Percentiles rank a stretch among this genome's conserved stretches.
Evolutionary conservation across 2,113 vertebrate genomes (phyloP).

Genomic region (Ceyx margarethae): DNA sequence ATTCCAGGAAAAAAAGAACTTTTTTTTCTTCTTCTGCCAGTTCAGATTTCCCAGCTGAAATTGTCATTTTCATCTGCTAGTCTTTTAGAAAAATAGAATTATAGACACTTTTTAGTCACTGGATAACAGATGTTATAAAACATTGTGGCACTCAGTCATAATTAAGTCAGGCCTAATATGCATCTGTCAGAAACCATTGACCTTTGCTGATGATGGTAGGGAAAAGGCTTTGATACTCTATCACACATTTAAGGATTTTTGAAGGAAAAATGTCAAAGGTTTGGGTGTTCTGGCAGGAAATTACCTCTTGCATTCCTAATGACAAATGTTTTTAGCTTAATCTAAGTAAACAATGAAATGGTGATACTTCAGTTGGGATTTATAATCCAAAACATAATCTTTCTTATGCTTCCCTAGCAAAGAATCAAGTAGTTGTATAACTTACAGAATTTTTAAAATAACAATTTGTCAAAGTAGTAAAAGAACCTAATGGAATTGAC

Average conservation of each 20-base stretch:
- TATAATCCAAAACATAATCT: slow-evolving; percentile 70
- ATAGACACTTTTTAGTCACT: slow-evolving; percentile 48
- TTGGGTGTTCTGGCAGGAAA: slow-evolving; percentile 76
- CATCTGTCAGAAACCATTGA: slow-evolving; percentile 78
- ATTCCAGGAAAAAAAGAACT: slow-evolving; percentile 81
- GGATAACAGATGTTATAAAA: slow-evolving; percentile 71
- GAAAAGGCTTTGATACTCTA: slow-evolving; percentile 76
- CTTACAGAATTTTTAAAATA: not conserved
- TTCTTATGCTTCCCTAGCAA: slow-evolving; percentile 6
- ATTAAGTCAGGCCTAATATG: slow-evolving; percentile 72
- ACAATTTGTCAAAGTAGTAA: not conserved
- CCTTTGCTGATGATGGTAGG: slow-evolving; percentile 73
- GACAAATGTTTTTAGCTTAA: slow-evolving; percentile 77
- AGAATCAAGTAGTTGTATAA: not conserved
- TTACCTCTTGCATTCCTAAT: slow-evolving; percentile 66
- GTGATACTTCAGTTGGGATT: slow-evolving; percentile 73
- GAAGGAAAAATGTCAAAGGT: slow-evolving; percentile 82
- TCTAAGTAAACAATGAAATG: slow-evolving; percentile 84
- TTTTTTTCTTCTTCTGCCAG: slow-evolving; percentile 24
- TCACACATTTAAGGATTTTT: slow-evolving; percentile 67
- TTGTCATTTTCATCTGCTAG: slow-evolving; percentile 75
- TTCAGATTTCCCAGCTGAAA: slow-evolving; percentile 63
- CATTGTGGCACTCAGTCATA: slow-evolving; percentile 48
- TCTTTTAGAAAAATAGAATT: slow-evolving; percentile 60
- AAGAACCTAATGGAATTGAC: not conserved